Conservation (phyloP, 2,113 vertebrate genomes). For the Lontra canadensis region DNA sequence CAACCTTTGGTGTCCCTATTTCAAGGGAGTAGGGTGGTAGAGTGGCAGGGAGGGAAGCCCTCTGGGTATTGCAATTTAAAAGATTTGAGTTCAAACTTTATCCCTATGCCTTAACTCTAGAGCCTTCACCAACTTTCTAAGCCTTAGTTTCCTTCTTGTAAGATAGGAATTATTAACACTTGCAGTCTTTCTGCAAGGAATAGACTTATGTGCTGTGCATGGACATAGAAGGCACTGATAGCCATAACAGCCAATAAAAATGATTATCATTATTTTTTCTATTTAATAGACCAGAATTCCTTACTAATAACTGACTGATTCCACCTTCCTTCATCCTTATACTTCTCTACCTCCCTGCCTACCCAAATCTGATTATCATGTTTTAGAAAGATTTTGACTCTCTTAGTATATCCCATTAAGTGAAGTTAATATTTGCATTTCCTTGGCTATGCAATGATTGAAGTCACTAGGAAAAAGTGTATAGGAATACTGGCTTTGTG, state of each 20-base stretch:
- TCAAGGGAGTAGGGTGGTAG: neutral
- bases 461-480: neutral
- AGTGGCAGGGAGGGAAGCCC: neutral
- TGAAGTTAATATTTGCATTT: neutral
- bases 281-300: neutral
- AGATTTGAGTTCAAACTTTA: neutral
- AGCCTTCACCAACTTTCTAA: neutral
- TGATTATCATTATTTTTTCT: neutral
- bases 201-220: neutral
- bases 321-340: neutral
- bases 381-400: neutral
- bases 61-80: conserved; percentile 16
- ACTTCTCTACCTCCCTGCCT: neutral
- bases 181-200: neutral
- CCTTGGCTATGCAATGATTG: neutral
- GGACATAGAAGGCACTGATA: neutral
- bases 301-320: neutral
- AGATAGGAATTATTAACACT: neutral
- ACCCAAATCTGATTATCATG: neutral
- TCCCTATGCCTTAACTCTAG: neutral
- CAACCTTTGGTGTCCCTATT: neutral
- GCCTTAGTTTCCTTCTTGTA: neutral
- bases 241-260: neutral
- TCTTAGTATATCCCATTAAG: neutral
- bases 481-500: neutral